Conservation (phyloP, 2,888 invertebrate species). For the Tinea trinotella region DNA sequence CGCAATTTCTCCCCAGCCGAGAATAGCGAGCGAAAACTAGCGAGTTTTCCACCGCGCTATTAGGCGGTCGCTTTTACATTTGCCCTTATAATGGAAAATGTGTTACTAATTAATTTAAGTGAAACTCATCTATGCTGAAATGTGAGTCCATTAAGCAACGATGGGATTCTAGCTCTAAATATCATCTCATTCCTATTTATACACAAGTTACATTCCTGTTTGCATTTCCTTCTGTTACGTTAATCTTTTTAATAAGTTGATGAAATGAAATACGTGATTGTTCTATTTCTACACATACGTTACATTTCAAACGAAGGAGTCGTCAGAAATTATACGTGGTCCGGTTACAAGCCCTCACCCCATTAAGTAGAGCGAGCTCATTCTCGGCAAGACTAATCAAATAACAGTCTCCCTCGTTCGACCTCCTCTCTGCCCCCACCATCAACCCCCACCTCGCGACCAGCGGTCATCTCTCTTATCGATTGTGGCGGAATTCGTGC, state of each 20-base stretch:
- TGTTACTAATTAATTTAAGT: constrained; percentile 72
- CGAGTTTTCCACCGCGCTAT: constrained; percentile 72
- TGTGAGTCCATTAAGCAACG: constrained; percentile 69
- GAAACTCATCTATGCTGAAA: constrained; percentile 72
- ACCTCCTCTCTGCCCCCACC: constrained; percentile 30
- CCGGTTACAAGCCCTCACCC: constrained; percentile 69
- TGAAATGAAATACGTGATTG: not conserved
- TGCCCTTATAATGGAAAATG: constrained; percentile 73
- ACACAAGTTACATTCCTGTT: not conserved
- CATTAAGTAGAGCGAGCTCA: constrained; percentile 70
- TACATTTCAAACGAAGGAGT: constrained; percentile 21
- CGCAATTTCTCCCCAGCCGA: constrained; percentile 70
- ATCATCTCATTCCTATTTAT: not conserved
- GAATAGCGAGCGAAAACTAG: constrained; percentile 71
- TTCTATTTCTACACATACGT: not conserved
- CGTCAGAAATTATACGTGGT: constrained; percentile 63
- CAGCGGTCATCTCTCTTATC: constrained; percentile 72
- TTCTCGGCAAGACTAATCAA: constrained; percentile 74
- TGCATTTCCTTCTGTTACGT: not conserved
- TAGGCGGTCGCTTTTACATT: constrained; percentile 72
- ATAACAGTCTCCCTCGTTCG: constrained; percentile 61
- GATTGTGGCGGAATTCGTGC: constrained; percentile 73
- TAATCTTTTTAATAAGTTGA: not conserved
- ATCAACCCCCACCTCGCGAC: constrained; percentile 49
- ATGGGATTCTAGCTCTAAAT: constrained; percentile 38